Base-by-base conservation (phyloP, 2,888 invertebrate species). In the Trichogramma evanescens region DNA sequence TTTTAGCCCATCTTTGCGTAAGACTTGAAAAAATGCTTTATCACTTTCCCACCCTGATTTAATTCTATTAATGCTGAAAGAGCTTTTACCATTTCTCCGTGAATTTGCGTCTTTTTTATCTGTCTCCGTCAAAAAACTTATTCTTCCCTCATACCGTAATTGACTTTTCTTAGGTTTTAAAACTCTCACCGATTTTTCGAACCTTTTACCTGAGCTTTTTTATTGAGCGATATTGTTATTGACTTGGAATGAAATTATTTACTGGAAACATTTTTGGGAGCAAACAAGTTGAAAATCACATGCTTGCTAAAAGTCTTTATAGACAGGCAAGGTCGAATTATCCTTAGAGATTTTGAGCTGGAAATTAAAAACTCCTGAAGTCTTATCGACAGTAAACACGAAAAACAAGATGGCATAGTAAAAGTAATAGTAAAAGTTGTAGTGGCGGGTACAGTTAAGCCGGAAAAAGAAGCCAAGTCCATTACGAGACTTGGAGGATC, bases 401-500 rank as follows among this genome's bases (percentile, higher is more conserved):
- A 61, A 43, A 7, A 59, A 59, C 54, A 63, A 62, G 42, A 50
- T 59, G 63, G 62, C 57, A 64, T 49, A 45, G 56, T n/a, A 59
- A 59, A 54, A 63, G 60, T 50, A 58, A 63, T 62, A 59, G 53
- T 40, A 62, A 54, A 62, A 60, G 61, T 50, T 58, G 58, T 26
- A 26, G 26, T 26, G 42, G 59, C 64, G 63, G 62, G 65, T 60
- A 64, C 63, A 59, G 58, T 53, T 46, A 40, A 56, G 42, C 45
- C 10, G 43, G 44, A 42, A 7, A 60, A 57, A 62, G 67, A 63
- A 71, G 72, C 71, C 70, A 70, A 72, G 73, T 76, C 75, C 74
- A 77, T 77, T 77, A 77, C 71, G 73, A 74, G 72, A 68, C 67
- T 71, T 74, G 72, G 67, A 72, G 73, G 74, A 74, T 70, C 67